Percentiles rank a stretch among this genome's conserved stretches.
Conservation (phyloP, 2,797 vertebrate species). For the Ciconia nigra region DNA sequence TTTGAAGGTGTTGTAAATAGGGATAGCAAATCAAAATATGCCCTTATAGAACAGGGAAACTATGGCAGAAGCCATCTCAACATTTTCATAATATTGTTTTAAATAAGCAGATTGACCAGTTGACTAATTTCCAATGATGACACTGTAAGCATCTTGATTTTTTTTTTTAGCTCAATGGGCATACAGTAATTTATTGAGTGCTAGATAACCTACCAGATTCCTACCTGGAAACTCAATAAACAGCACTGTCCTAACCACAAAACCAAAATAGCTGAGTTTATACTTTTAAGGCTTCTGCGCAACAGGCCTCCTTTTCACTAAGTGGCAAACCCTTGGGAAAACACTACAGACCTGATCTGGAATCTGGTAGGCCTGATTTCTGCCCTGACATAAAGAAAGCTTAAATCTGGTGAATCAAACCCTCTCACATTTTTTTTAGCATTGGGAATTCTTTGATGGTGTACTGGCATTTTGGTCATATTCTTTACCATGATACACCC, state of each 20-base stretch:
- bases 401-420: conserved; percentile 37
- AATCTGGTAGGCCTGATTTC: conserved; percentile 9
- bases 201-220: conserved; percentile 39
- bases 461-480: not conserved
- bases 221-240: conserved; percentile 45
- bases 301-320: conserved; percentile 40
- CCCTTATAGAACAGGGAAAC: not conserved
- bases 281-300: not conserved
- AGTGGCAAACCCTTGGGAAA: conserved; percentile 35
- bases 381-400: not conserved
- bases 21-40: not conserved
- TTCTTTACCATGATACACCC: not conserved
- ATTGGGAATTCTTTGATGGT: not conserved
- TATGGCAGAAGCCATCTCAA: not conserved
- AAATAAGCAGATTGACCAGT: not conserved
- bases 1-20: not conserved
- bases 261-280: conserved; percentile 37
- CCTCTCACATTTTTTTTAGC: not conserved
- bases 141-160: not conserved
- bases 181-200: conserved; percentile 28
- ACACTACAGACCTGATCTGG: not conserved
- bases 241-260: conserved; percentile 55
- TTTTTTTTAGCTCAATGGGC: not conserved
- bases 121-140: not conserved
- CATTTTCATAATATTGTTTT: not conserved